Evolutionary conservation across 2,113 vertebrate species (phyloP), one percentile per base, ranked within the genome.

Genomic region (Ictidomys tridecemlineatus): DNA sequence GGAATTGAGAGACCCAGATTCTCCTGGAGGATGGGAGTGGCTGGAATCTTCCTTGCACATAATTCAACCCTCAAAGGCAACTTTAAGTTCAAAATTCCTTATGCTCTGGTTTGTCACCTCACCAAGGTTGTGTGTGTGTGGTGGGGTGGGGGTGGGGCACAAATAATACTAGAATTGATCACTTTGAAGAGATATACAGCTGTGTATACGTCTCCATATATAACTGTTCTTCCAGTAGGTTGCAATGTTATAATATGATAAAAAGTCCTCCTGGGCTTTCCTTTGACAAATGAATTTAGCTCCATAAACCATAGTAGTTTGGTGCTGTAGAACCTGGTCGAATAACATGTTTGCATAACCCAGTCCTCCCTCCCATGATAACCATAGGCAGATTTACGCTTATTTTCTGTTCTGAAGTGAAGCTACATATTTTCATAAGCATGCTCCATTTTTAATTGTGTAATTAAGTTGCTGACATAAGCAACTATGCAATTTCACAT

Each of bases 391-490:
- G 97, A 96, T 93, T 90, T 97, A 95, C 13, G 96, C 80, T 92
- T 89, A 93, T 7, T 94, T n/a, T 97, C 96, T 94, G 2, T 94
- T 85, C 79, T 58, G 80, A 98, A 97, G n/a, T 56, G 70, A 97
- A 98, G 39, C 85, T 86, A 76, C 58, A 0, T 98, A 73, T 98
- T 98, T 98, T 98, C 88, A 65, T 94, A 97, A 97, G 92, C 96
- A 95, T 89, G 42, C 96, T 94, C 82, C 82, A 79, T 97, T 98
- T 98, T 98, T 98, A 99, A 98, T 98, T 98, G 96, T 97, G 96
- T 98, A 98, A 98, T 98, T 98, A 98, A 98, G 98, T 97, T 98
- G 98, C 98, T 99, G 98, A 98, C 98, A 96, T 98, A 98, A 98
- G 98, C 98, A 98, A 98, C 97, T 98, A 97, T 98, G 97, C 91